Base-by-base conservation (phyloP, 2,888 invertebrate genomes). In the Rambutsinella grinnellia region DNA sequence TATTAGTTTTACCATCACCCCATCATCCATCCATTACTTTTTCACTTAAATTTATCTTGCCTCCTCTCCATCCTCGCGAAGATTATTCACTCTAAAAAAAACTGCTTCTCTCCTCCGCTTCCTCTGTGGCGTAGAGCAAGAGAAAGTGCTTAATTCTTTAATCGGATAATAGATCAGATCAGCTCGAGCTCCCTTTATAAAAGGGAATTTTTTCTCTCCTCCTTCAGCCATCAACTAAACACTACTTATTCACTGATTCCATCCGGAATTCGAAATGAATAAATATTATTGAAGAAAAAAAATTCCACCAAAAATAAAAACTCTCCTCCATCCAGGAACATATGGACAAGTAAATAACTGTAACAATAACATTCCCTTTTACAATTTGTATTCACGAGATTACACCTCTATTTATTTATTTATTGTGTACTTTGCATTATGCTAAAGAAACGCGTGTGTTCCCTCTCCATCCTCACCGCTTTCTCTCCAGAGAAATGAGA, bases 1-100 rank as follows among this genome's bases (percentile, higher is more conserved):
- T 60, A 68, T 68, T 68, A 68, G 68, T 68, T 60, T 68, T 68
- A 51, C 68, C 60, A 53, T 60, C 67, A 67, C 67, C 67, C 67
- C 67, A 67, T 67, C 67, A 67, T 67, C 67, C 67, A 67, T 67
- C 67, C 67, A 57, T 67, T 67, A 67, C 67, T 67, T 67, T 67
- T 67, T 67, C 67, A 67, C 60, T 68, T 68, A 68, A 68, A 68
- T 68, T 68, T 68, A 68, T 68, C 68, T 68, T 68, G 51, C 51
- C 47, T 60, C 53, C 49, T 57, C 54, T 57, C 54, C 60, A 21
- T 28, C 46, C 67, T 65, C 36, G 36, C 36, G 13, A 36, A 67
- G 67, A 67, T 68, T 68, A 68, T 60, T 60, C 36, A 53, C 51
- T 68, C 57, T 67, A 27, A 63, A 63, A 62, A 26, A 49, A 53